Evolutionary conservation across 1,140 invertebrate species (phyloP), one percentile per base, ranked within the genome.

Genomic region (Acyrthosiphon pisum): DNA sequence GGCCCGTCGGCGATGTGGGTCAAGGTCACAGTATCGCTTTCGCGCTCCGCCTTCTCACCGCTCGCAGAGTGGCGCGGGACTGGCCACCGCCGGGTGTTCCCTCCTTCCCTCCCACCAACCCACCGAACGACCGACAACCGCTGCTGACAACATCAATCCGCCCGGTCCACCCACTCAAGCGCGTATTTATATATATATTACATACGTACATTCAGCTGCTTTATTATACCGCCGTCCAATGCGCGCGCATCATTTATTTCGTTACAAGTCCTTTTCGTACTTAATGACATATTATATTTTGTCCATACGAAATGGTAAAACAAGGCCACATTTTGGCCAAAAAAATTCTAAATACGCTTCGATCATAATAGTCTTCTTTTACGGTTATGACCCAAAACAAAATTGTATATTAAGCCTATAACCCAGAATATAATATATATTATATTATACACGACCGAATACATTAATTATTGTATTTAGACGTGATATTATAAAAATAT

Each of bases 1-100:
- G 91, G 76, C 48, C 91, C 48, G 48, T 23, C 48, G 9, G 35
- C 48, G 37, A 93, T 93, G 76, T 56, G 81, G 91, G 91, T 93
- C 91, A 93, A 93, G 91, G 91, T 93, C 91, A 44, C 35, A 23
- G 37, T 83, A 86, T 86, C 91, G 81, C 91, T 86, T 86, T 93
- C 91, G 91, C 91, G 76, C 48, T 93, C 81, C 91, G 48, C 81
- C 35, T 37, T 37, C 60, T 37, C 35, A 0, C 91, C 90, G 44
- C 41, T 44, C 30, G 90, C 18, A 60, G 50, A 23, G n/a, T 37
- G n/a, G n/a, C 76, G 60, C 90, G 56, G 90, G 68, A 91, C 56
- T n/a, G 7, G 26, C 46, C 83, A 9, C 81, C 44, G 8, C 18
- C n/a, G 48, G 48, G 48, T 53, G 87, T 89, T 53, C 87, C n/a